Evolutionary conservation across 2,888 invertebrate genomes (phyloP).

Genomic region (Lasioglossum villosulum): DNA sequence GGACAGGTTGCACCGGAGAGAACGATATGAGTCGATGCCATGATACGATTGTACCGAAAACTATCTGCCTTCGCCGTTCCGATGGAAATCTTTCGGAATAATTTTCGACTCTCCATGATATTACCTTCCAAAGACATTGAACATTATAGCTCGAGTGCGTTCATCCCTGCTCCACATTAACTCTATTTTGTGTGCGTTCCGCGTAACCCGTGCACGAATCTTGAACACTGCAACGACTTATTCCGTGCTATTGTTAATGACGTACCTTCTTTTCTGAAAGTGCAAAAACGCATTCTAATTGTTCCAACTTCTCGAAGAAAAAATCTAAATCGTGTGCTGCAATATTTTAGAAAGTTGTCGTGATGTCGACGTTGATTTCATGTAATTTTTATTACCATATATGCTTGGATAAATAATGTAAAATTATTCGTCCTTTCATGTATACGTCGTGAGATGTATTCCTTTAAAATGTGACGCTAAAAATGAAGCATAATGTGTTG

Average conservation of each 20-base stretch:
- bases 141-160: background rate
- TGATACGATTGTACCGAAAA: background rate
- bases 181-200: too few relatives aligned
- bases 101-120: background rate
- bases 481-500: too few relatives aligned
- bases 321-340: too few relatives aligned
- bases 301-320: too few relatives aligned
- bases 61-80: background rate
- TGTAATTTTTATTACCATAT: too few relatives aligned
- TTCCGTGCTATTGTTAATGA: background rate
- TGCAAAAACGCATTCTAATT: background rate
- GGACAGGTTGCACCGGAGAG: background rate
- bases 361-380: too few relatives aligned
- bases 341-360: too few relatives aligned
- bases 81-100: conserved; percentile 1
- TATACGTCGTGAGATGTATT: too few relatives aligned
- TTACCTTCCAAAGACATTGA: background rate
- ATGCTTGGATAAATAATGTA: too few relatives aligned
- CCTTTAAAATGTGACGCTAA: too few relatives aligned
- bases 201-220: background rate
- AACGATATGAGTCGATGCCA: background rate
- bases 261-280: background rate
- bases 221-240: background rate
- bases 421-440: too few relatives aligned
- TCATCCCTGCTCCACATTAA: background rate